These are phyloP conservation scores for Tanytarsus gracilentus DNA, from an alignment of 2,888 invertebrate species.

Conservation along the genomic window DNA sequence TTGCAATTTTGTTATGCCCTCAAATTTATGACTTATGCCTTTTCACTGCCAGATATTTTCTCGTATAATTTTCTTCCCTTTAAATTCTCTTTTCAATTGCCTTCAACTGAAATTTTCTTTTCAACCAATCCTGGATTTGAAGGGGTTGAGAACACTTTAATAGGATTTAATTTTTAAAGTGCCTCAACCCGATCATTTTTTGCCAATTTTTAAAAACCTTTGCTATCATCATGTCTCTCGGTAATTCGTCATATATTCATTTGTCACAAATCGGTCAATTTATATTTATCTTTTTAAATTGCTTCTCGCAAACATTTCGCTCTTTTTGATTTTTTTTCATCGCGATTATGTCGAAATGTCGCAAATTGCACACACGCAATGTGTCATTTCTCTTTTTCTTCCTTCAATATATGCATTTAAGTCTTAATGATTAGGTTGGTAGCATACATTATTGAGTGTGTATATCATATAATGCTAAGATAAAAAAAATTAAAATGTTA, in stretches of 20 bases:
- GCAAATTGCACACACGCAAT: too few species aligned
- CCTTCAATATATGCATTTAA: too few species aligned
- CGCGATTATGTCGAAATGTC: neutral
- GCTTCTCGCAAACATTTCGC: slow-evolving; percentile 2
- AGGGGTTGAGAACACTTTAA: too few species aligned
- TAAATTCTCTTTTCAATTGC: neutral
- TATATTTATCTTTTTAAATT: neutral
- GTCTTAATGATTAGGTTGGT: too few species aligned
- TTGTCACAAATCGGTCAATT: slow-evolving; percentile 10
- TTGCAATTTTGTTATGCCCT: neutral
- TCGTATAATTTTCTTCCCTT: neutral
- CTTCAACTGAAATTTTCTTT: neutral
- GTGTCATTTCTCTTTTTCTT: too few species aligned
- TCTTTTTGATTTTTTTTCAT: neutral
- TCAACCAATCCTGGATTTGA: too few species aligned
- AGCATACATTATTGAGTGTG: neutral
- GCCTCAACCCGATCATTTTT: too few species aligned
- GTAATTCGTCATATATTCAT: neutral
- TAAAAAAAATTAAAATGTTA: slow-evolving; percentile 11
- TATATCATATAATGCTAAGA: slow-evolving; percentile 9
- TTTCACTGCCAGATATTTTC: slow-evolving; percentile 18
- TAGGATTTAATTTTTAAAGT: too few species aligned
- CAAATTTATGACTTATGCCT: neutral
- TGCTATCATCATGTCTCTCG: too few species aligned
- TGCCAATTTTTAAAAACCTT: too few species aligned